These are phyloP conservation scores for Drosophila melanosoma DNA, from an alignment of 2,888 invertebrate species.

Conservation along the genomic window DNA sequence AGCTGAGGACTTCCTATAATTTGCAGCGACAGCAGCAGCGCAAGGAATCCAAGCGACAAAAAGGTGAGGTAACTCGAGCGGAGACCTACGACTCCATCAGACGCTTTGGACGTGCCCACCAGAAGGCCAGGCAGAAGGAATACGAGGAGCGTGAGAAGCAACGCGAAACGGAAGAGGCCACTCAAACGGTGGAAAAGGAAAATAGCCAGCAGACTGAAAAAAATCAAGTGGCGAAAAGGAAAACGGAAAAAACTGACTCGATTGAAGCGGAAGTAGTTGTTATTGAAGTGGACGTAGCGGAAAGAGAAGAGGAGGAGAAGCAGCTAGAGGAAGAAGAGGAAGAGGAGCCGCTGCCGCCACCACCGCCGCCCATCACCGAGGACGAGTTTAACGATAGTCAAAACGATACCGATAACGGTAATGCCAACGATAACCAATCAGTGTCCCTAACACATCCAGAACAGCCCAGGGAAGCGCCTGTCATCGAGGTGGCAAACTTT, in stretches of 20 bases:
- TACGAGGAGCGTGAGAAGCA: constrained; percentile 63
- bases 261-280: constrained; percentile 15
- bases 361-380: constrained; percentile 57
- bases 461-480: constrained; percentile 80
- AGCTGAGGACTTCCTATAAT: constrained; percentile 86
- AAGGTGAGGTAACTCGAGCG: constrained; percentile 64
- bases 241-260: constrained; percentile 33
- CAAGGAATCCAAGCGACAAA: constrained; percentile 53
- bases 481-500: constrained; percentile 81
- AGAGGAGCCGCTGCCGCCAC: constrained; percentile 57
- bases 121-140: constrained; percentile 81
- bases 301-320: neutral
- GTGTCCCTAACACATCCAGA: constrained; percentile 58
- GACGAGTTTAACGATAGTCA: constrained; percentile 29
- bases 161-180: constrained; percentile 54
- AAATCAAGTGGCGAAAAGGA: constrained; percentile 39
- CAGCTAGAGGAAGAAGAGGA: constrained; percentile 6
- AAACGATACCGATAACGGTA: neutral
- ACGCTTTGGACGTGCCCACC: constrained; percentile 83
- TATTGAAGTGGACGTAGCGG: neutral
- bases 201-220: constrained; percentile 16
- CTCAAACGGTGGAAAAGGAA: constrained; percentile 44
- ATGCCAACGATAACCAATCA: constrained; percentile 35
- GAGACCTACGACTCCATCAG: constrained; percentile 84
- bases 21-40: constrained; percentile 73